Base-by-base conservation (phyloP, 2,888 invertebrate species). In the Cremastinae sp. region DNA sequence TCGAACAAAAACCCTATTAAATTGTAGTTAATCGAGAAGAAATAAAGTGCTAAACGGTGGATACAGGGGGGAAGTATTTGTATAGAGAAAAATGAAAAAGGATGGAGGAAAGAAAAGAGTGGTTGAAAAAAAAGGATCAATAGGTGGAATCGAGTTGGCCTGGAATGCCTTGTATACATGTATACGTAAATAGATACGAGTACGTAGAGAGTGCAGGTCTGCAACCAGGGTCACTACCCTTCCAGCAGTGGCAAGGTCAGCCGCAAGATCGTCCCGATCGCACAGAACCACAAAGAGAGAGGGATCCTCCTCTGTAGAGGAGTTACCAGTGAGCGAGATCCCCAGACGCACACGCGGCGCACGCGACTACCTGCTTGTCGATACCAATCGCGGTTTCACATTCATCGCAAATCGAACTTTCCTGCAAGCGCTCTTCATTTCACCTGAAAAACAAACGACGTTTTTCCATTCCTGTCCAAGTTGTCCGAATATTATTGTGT, bases 201-300 rank as follows among this genome's bases (percentile, higher is more conserved):
- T 61, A 70, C 68, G 68, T 51, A 53, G 43, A 62, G 70, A 61
- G 65, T 70, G 65, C 73, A 56, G 66, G 70, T 69, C 78, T 74
- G 76, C 78, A 75, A 80, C 75, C 77, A 78, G 80, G 84, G 84
- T 84, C 84, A 84, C 84, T 84, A 84, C 84, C 84, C 84, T 84
- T 84, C 81, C 81, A 81, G 83, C 81, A 80, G 84, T 84, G 82
- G 84, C 84, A 84, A 84, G 84, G 84, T 84, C 84, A 84, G 83
- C 84, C 81, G 80, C 83, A 84, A 84, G 82, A 84, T 84, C 81
- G 82, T 80, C 79, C 78, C 74, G 72, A 80, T 78, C 81, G 80
- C 59, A 47, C 12, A 62, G 38, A 65, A 62, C 70, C 62, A 61
- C 61, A 70, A 70, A 53, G 68, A 69, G 68, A 62, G 68, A 68